phyloP scores from a whole-genome alignment of 1,140 invertebrate species.

The Drosophila sp. region DNA sequence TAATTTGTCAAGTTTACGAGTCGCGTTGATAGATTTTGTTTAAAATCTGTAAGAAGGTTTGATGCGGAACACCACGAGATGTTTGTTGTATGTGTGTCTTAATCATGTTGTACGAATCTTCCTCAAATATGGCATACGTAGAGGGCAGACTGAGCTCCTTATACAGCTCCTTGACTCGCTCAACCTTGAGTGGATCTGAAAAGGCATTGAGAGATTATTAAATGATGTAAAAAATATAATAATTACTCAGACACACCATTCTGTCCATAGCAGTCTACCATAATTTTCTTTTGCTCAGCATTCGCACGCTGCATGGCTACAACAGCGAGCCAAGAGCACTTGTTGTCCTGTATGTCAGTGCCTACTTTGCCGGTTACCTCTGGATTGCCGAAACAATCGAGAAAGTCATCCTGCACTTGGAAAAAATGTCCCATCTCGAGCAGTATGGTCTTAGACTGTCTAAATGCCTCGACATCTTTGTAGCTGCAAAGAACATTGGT shows the following conservation, averaged over 20 bases:
- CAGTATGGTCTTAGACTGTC: constrained; percentile 94
- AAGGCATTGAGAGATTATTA: background rate
- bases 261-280: constrained; percentile 93
- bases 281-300: constrained; percentile 89
- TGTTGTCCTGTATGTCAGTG: constrained; percentile 97
- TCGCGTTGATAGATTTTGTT: constrained; percentile 91
- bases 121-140: constrained; percentile 93
- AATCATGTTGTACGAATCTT: constrained; percentile 93
- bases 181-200: constrained; percentile 88
- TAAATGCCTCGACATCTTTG: constrained; percentile 91
- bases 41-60: constrained; percentile 92
- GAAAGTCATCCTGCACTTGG: constrained; percentile 98
- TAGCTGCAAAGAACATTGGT: constrained; percentile 85
- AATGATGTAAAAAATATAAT: background rate
- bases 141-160: constrained; percentile 91
- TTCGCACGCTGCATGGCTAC: constrained; percentile 93
- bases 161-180: constrained; percentile 91
- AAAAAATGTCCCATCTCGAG: constrained; percentile 98
- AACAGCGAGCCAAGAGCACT: constrained; percentile 97
- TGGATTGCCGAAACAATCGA: constrained; percentile 96
- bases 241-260: constrained; percentile 60
- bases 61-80: constrained; percentile 92
- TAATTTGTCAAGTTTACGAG: constrained; percentile 78
- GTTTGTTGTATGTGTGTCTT: constrained; percentile 94
- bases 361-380: constrained; percentile 94